A percentile compares a stretch with the other conserved stretches of the same genome.
phyloP scores from a whole-genome alignment of 2,797 vertebrate species.

The Spinus pinus region DNA sequence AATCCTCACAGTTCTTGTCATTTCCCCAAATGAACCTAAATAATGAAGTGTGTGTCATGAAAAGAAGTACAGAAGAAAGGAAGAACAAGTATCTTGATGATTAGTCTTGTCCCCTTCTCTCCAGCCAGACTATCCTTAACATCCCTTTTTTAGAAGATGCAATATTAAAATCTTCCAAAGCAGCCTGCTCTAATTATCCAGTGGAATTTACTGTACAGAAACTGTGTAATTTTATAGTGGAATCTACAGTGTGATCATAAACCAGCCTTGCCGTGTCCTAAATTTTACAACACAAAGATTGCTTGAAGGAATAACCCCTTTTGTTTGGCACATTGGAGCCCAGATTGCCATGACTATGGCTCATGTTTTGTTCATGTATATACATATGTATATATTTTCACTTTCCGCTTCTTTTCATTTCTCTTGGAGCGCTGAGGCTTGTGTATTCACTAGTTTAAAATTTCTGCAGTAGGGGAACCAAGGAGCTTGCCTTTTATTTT shows the following conservation, averaged over 20 bases:
- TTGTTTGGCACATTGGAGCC: slow-evolving; percentile 42
- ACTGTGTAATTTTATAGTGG: neutral
- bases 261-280: slow-evolving; percentile 50
- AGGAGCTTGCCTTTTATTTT: slow-evolving; percentile 54
- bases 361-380: slow-evolving; percentile 71
- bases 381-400: slow-evolving; percentile 55
- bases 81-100: neutral
- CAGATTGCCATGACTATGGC: slow-evolving; percentile 55
- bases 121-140: neutral
- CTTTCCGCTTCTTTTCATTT: slow-evolving; percentile 52
- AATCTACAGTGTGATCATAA: slow-evolving; percentile 20
- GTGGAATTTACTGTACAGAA: neutral
- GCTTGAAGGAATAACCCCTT: slow-evolving; percentile 54
- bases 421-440: slow-evolving; percentile 56
- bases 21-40: neutral
- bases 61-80: neutral
- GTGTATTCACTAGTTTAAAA: slow-evolving; percentile 61
- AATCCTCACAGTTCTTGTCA: neutral
- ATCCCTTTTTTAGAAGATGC: neutral
- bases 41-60: neutral
- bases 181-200: neutral
- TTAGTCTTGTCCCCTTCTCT: neutral
- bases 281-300: slow-evolving; percentile 45
- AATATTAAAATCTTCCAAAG: neutral
- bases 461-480: slow-evolving; percentile 53